Conservation (phyloP, 2,888 invertebrate genomes). For the Hyposoter didymator region DNA sequence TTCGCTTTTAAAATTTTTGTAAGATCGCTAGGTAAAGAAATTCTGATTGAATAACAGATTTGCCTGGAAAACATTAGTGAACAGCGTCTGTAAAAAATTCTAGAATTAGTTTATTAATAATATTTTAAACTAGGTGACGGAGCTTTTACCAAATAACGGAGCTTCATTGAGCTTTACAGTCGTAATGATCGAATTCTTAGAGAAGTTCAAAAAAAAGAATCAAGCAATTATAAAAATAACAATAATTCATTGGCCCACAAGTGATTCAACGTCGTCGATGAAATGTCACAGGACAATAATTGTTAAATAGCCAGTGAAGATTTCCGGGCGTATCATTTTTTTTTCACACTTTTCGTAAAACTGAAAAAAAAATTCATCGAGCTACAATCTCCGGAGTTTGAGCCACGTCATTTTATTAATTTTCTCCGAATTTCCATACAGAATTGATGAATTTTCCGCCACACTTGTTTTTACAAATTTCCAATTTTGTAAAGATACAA, state of each 20-base stretch:
- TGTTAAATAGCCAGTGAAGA: neutral
- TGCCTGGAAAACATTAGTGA: neutral
- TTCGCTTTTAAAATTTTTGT: neutral
- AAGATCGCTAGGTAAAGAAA: neutral
- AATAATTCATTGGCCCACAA: neutral
- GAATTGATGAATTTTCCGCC: too few species aligned
- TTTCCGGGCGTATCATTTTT: too few species aligned
- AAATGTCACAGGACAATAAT: neutral
- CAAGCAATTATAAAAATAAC: neutral
- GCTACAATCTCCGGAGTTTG: too few species aligned
- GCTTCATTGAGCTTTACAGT: neutral
- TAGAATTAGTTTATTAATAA: conserved; percentile 33
- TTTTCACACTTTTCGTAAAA: too few species aligned
- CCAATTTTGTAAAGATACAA: neutral
- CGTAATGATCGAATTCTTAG: neutral
- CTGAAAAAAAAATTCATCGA: too few species aligned
- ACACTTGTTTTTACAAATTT: neutral
- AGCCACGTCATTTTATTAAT: too few species aligned
- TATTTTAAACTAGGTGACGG: conserved; percentile 56
- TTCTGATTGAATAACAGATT: neutral
- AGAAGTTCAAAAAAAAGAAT: neutral
- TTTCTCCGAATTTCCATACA: too few species aligned
- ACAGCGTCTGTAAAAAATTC: conserved; percentile 8
- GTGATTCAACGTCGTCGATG: neutral
- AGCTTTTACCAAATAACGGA: conserved; percentile 42